Evolutionary conservation across 1,140 invertebrate genomes (phyloP), one percentile per base, ranked within the genome.

Genomic region (Sycobia sp.): DNA sequence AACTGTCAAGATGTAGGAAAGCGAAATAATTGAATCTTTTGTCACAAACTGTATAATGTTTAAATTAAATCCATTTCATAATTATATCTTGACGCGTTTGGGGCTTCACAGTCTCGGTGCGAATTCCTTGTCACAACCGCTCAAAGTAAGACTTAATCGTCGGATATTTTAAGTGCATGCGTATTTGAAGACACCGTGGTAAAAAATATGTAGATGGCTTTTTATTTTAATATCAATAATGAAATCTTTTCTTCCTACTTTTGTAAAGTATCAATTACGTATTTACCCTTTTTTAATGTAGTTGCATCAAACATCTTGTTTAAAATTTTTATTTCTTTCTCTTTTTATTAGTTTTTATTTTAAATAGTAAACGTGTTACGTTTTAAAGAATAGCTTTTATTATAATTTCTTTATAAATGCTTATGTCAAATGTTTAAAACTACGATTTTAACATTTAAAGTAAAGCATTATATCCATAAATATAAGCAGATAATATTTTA

Each of bases 1-100:
- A n/a, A 70, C 68, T 72, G 69, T 77, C 71, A 73, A 73, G 69
- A 73, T 77, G 72, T 75, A 77, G 62, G 51, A 76, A 68, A 73
- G 74, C 73, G 71, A 68, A 72, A 74, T 66, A 69, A 77, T 73
- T 75, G 72, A 71, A 75, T 67, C 36, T 76, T 76, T 79, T 80
- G 71, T 79, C 75, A 76, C 71, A 76, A 70, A 70, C 74, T 81
- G 75, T 81, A 79, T 73, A 75, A 77, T 74, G 71, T 76, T 79
- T 77, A 74, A 78, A 79, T 81, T 80, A 77, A 79, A 64, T 75
- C 76, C 72, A 80, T 80, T 80, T 81, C 73, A 69, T 77, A 75
- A 79, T 76, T 69, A 77, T 67, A 20, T 62, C 25, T 70, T 72
- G 38, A 53, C 54, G 54, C 54, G 38, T 57, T 57, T 58, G 53